Base-by-base conservation (phyloP, 1,140 invertebrate species). In the Drosophila ogumai region DNA sequence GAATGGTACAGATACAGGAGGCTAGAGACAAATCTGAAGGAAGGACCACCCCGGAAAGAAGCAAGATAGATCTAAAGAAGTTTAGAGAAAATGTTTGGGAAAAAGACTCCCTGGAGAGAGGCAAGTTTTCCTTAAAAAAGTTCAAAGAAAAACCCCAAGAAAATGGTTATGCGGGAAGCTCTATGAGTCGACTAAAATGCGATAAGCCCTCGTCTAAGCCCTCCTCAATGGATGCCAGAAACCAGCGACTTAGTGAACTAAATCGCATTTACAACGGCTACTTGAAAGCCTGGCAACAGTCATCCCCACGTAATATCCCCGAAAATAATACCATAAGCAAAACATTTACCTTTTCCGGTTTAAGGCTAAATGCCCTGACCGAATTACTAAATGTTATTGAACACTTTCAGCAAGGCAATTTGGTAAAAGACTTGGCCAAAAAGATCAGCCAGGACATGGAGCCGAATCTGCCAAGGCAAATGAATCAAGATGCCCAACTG, bases 361-460 rank as follows among this genome's bases (percentile, higher is more conserved):
- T 50, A 6, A 19, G 17, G 25, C 22, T 82, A 9, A 84, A 31
- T 54, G 80, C 84, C 2, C 28, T 87, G 4, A 57, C 43, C 2
- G 68, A 77, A 0, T 46, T 87, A 1, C 32, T 88, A 31, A 65
- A 87, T 46, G 44, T 88, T 3, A 31, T 78, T 1, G 72, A 87
- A 13, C 55, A 65, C 7, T 47, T 90, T 0, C 52, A 68, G 17
- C 40, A 72, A 17, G 49, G 64, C 0, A 57, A 87, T 63, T 55
- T 72, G 2, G 49, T 87, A 0, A 61, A 52, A 9, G 77, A 90
- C 2, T 64, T 90, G 32, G 85, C 75, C 8, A 50, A 81, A 5
- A 64, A 67, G 12, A 87, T 88, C 8, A 54, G 61, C 12, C 44
- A 73, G 17, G 52, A 60, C 59, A 74, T 88, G 76, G 47, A 57